Evolutionary conservation across 2,888 invertebrate species (phyloP), one percentile per base, ranked within the genome.

Genomic region (Plutella xylostella): DNA sequence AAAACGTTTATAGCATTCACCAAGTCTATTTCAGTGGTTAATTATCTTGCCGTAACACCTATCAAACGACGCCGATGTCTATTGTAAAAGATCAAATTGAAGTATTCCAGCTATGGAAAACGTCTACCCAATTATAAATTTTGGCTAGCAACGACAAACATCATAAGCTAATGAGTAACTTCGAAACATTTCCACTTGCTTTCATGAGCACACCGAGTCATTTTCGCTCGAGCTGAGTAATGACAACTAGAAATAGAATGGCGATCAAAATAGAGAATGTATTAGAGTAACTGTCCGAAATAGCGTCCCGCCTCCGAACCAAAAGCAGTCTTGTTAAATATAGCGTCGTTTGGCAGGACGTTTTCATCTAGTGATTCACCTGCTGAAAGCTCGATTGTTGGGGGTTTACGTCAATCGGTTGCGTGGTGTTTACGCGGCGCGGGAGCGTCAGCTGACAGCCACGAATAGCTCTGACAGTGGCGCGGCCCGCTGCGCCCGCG

Each of bases 401-500:
- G 65, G 71, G 71, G 75, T 77, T 69, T 80, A 79, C 82, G 80
- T 82, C 82, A 82, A 80, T 77, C 66, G 72, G 67, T 74, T 72
- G 75, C 78, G 80, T 77, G 78, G 77, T 79, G 80, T 80, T 79
- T 80, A 82, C 79, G 75, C 72, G 67, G 56, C 25, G 58, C 42
- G 42, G 31, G 34, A 68, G 65, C 80, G 77, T 82, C 83, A 82
- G 82, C 82, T 82, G 82, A 80, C 71, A 66, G 75, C 76, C 80
- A 73, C 78, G 78, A 82, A 82, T 83, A 83, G 80, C 78, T 72
- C 79, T 83, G 83, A 83, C 82, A 80, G 73, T 70, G 78, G 76
- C 72, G 77, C 77, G 79, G 78, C 80, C 78, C 71, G 75, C 73
- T 72, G 77, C 80, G 79, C 80, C 77, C 76, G 79, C 82, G 79